phyloP scores from a whole-genome alignment of 2,888 invertebrate species.

The Macropis europaea region DNA sequence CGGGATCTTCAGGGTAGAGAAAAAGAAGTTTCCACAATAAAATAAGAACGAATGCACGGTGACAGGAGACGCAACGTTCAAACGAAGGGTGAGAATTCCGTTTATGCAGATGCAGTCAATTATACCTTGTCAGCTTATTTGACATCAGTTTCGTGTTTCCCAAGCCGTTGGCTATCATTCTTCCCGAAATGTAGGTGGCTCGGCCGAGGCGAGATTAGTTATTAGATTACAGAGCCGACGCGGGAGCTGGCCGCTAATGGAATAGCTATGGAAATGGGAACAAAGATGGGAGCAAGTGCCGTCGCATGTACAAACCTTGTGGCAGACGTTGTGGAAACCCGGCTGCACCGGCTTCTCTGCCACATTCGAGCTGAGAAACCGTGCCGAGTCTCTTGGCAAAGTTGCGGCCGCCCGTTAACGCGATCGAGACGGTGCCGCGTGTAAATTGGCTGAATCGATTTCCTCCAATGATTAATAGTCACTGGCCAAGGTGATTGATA shows the following conservation, averaged over 20 bases:
- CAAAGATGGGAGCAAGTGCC: conserved; percentile 45
- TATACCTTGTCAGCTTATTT: conserved; percentile 60
- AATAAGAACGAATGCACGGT: background rate
- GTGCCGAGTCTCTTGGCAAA: background rate
- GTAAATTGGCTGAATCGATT: conserved; percentile 7
- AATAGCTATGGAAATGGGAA: conserved; percentile 61
- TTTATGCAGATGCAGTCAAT: conserved; percentile 68
- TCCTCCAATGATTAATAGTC: conserved; percentile 20
- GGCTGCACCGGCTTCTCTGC: background rate
- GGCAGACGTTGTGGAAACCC: conserved; percentile 18
- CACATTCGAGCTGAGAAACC: background rate
- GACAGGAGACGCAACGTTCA: too few relatives aligned
- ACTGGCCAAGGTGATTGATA: conserved; percentile 9
- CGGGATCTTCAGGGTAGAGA: background rate
- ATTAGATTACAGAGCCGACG: conserved; percentile 63
- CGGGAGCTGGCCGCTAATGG: conserved; percentile 54
- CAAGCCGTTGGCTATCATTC: background rate
- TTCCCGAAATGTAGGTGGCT: conserved; percentile 17
- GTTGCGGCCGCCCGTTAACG: background rate
- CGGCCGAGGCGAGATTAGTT: conserved; percentile 63
- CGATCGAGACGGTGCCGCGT: background rate
- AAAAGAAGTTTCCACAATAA: background rate
- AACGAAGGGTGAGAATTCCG: conserved; percentile 47
- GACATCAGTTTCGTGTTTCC: conserved; percentile 34
- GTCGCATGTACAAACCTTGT: conserved; percentile 32